phyloP scores from a whole-genome alignment of 2,113 vertebrate genomes.

The Sardina pilchardus region DNA sequence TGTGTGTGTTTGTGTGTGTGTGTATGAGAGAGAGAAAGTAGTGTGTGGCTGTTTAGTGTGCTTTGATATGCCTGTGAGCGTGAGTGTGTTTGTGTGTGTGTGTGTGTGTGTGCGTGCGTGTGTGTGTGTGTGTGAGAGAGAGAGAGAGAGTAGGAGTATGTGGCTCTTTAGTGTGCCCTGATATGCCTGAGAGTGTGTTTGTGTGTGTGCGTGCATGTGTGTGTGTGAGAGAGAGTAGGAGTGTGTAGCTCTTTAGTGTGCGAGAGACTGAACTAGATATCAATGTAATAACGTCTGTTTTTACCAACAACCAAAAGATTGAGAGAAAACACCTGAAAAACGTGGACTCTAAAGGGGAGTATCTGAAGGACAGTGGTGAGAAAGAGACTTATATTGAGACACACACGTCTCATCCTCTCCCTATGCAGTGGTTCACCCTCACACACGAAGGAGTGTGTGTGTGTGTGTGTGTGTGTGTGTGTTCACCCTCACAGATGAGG shows the following conservation, averaged over 20 bases:
- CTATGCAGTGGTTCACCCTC: neutral
- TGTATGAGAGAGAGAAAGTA: constrained; percentile 6
- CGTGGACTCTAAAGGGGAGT: neutral
- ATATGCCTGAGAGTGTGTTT: neutral
- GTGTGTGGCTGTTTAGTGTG: neutral
- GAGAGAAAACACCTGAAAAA: neutral
- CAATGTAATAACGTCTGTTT: too few species aligned
- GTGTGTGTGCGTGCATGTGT: too few species aligned
- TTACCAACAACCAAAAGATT: neutral
- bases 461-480: too few species aligned
- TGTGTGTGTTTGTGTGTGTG: neutral
- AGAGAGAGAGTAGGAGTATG: neutral
- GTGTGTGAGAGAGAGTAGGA: too few species aligned
- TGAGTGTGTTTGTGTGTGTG: too few species aligned
- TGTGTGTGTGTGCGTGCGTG: too few species aligned
- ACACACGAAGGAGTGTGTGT: neutral
- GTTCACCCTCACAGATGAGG: neutral
- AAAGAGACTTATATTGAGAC: neutral
- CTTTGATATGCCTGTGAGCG: neutral
- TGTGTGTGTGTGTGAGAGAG: neutral
- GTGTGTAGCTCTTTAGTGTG: too few species aligned
- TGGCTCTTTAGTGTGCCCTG: neutral
- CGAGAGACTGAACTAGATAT: too few species aligned
- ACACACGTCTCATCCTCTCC: neutral
- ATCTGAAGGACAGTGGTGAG: neutral